Conservation (phyloP, 2,113 vertebrate species). For the Tiliqua scincoides region DNA sequence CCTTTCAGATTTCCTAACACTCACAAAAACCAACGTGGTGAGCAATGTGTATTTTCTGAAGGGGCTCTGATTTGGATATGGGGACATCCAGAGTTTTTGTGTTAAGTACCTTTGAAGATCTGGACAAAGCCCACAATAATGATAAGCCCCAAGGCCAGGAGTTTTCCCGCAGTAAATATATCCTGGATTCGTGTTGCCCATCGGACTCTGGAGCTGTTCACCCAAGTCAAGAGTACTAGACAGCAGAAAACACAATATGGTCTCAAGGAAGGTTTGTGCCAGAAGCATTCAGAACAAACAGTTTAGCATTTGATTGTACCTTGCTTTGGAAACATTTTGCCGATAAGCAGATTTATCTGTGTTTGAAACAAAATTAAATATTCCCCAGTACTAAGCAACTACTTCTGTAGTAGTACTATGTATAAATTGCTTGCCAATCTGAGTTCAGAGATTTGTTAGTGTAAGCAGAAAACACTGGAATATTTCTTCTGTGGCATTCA, state of each 20-base stretch:
- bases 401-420: background rate
- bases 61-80: background rate
- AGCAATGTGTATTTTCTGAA: background rate
- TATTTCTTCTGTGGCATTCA: background rate
- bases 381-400: background rate
- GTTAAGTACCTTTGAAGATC: slow-evolving; percentile 88
- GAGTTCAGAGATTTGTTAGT: background rate
- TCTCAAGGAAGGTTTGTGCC: slow-evolving; percentile 18
- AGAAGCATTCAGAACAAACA: background rate
- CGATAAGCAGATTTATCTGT: background rate
- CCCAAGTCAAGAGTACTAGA: slow-evolving; percentile 95
- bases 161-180: slow-evolving; percentile 92
- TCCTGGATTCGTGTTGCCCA: slow-evolving; percentile 96
- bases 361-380: too few species aligned
- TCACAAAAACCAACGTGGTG: background rate
- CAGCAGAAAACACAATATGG: slow-evolving; percentile 56
- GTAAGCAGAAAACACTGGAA: background rate
- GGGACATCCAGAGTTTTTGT: background rate
- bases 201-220: slow-evolving; percentile 95
- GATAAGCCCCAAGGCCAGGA: slow-evolving; percentile 92
- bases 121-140: slow-evolving; percentile 91
- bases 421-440: background rate
- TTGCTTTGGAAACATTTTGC: background rate
- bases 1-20: background rate
- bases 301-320: background rate